Evolutionary conservation across 2,888 invertebrate genomes (phyloP), one percentile per base, ranked within the genome.

Genomic region (Caradrina kadenii): DNA sequence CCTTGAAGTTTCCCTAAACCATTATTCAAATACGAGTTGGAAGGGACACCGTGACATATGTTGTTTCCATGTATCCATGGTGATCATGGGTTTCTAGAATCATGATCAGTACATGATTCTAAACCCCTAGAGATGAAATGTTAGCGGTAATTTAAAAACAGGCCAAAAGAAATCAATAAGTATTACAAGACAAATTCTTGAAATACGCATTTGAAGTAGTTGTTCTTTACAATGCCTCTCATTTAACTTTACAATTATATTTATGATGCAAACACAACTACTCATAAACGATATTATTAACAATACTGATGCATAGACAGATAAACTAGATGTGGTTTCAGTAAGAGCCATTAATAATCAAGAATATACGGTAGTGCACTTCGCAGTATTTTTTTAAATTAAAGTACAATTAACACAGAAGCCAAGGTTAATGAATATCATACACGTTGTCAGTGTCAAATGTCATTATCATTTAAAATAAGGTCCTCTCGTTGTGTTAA

Each of bases 361-460:
- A 49, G 22, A 2, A 69, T 54, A 68, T 52, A 22, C 35, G 31
- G 35, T 74, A 35, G 15, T 50, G 19, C 63, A 48, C 39, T 35
- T 53, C 39, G 26, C 55, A 52, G 45, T 66, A 58, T 55, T 68
- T 78, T 73, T 77, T n/a, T 54, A 15, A 73, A 84, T 73, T 54
- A 73, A 64, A 59, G 26, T 65, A 69, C 61, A 75, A 69, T 77
- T 71, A 70, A 76, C 45, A 58, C 63, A 62, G 53, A 54, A 55
- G 62, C 49, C 84, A 85, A 84, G 84, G 84, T 85, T 76, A 81
- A 84, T 82, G 63, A 69, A 63, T 80, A 83, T 82, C 73, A 73
- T 73, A 66, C 76, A 81, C 69, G 73, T 81, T 67, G 65, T 76
- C 81, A 74, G 76, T 80, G 81, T 82, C 82, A 86, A 73, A 77